phyloP scores from a whole-genome alignment of 1,140 invertebrate genomes.

The Drosophila equinoxialis region DNA sequence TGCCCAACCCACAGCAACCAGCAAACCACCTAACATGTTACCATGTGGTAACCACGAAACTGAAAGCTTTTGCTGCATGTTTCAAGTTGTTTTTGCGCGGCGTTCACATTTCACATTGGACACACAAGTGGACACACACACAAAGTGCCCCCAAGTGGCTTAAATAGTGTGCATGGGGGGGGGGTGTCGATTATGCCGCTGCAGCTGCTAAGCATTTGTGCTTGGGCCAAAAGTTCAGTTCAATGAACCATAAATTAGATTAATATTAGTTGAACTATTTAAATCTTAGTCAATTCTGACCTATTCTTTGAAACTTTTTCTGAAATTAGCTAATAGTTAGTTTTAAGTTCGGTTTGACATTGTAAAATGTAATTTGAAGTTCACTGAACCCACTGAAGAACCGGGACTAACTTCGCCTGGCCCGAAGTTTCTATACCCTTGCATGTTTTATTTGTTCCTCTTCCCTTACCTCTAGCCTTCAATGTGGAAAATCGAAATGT shows the following conservation, averaged over 20 bases:
- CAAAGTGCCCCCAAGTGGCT: constrained; percentile 4
- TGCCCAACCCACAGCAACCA: neutral
- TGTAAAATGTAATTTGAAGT: constrained; percentile 7
- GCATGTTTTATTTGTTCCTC: too few species aligned
- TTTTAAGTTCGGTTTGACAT: neutral
- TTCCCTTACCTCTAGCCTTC: too few species aligned
- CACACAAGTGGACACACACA: constrained; percentile 2
- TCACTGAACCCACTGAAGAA: neutral
- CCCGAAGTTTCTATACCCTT: too few species aligned
- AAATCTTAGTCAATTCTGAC: too few species aligned
- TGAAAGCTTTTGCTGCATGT: constrained; percentile 17
- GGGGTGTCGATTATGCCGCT: neutral
- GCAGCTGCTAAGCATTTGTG: constrained; percentile 8
- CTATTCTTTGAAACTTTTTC: too few species aligned
- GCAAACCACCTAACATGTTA: constrained; percentile 22
- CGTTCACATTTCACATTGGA: constrained; percentile 3
- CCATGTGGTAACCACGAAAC: neutral
- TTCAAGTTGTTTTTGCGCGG: constrained; percentile 17
- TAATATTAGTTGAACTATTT: neutral
- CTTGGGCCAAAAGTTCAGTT: constrained; percentile 1
- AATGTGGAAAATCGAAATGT: too few species aligned
- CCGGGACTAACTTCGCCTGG: too few species aligned
- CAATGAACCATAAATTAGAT: constrained; percentile 2
- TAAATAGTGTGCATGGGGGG: neutral
- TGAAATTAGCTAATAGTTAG: too few species aligned